phyloP scores from a whole-genome alignment of 2,113 vertebrate species.

The Onychostruthus taczanowskii region DNA sequence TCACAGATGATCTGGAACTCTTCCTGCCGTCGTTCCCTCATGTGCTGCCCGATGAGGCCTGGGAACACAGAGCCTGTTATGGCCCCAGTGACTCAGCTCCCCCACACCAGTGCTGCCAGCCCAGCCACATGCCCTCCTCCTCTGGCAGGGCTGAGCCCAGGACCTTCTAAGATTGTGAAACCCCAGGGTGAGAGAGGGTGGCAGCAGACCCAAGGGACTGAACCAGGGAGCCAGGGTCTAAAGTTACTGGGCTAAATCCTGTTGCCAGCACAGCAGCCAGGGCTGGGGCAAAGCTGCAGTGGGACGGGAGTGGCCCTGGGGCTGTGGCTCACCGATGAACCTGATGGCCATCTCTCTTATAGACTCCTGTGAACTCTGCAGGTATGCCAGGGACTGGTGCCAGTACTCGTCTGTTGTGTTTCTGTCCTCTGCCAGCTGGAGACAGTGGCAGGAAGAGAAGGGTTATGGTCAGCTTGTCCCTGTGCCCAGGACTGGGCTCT shows the following conservation, averaged over 20 bases:
- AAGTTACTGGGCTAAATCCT: background rate
- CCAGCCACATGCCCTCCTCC: background rate
- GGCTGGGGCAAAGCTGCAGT: background rate
- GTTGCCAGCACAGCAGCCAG: background rate
- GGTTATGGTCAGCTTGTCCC: too few species aligned
- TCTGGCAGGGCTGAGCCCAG: background rate
- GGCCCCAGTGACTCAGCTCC: background rate
- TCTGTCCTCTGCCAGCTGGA: background rate
- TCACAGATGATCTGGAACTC: background rate
- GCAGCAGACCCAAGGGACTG: background rate
- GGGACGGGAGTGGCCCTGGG: background rate
- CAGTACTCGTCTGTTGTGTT: background rate
- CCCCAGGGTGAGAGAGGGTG: fast-evolving
- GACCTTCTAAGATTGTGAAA: background rate
- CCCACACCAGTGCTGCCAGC: background rate
- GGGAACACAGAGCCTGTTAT: background rate
- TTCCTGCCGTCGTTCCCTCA: background rate
- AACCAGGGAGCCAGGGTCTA: background rate
- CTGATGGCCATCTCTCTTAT: background rate
- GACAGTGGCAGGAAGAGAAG: background rate
- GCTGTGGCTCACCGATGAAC: background rate
- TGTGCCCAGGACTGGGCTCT: background rate
- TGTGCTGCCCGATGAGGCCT: background rate
- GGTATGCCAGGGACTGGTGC: background rate
- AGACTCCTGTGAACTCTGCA: background rate